Conservation (phyloP, 2,797 vertebrate species). For the Sebastes nivosus region DNA sequence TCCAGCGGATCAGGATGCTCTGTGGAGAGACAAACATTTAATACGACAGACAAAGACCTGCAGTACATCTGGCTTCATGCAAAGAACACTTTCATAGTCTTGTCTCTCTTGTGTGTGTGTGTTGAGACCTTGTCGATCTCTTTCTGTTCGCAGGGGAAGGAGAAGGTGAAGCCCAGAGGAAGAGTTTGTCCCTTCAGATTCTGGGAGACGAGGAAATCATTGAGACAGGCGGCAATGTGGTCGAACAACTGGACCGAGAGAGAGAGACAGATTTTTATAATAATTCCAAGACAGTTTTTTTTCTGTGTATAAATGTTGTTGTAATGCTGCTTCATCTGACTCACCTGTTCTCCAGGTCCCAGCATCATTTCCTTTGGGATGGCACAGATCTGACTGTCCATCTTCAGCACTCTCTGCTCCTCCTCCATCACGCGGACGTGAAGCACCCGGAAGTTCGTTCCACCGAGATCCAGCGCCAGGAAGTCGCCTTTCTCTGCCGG, state of each 20-base stretch:
- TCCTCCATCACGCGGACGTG: conserved; percentile 76
- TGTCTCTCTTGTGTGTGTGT: too few relatives aligned
- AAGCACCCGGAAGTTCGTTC: conserved; percentile 82
- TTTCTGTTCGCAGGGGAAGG: conserved; percentile 86
- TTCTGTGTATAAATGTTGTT: background rate
- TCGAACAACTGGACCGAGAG: conserved; percentile 85
- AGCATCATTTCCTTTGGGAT: conserved; percentile 73
- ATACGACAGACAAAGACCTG: background rate
- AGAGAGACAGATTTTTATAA: background rate
- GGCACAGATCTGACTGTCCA: conserved; percentile 76
- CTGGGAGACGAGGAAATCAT: conserved; percentile 74
- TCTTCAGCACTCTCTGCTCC: conserved; percentile 61
- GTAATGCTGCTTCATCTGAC: too few relatives aligned
- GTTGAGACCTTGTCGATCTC: conserved; percentile 84
- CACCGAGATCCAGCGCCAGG: conserved; percentile 86
- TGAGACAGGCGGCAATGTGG: conserved; percentile 83
- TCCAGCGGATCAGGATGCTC: conserved; percentile 88
- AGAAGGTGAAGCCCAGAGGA: conserved; percentile 88
- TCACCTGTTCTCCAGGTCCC: conserved; percentile 83
- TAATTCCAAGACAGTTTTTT: background rate
- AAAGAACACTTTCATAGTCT: background rate
- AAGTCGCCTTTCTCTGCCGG: conserved; percentile 84
- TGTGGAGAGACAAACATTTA: conserved; percentile 40
- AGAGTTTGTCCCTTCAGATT: conserved; percentile 63
- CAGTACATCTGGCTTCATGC: background rate